Percentiles rank a stretch among this genome's conserved stretches.
These are phyloP conservation scores for Cottus gobio DNA, from an alignment of 2,113 vertebrate genomes.

Conservation along the genomic window DNA sequence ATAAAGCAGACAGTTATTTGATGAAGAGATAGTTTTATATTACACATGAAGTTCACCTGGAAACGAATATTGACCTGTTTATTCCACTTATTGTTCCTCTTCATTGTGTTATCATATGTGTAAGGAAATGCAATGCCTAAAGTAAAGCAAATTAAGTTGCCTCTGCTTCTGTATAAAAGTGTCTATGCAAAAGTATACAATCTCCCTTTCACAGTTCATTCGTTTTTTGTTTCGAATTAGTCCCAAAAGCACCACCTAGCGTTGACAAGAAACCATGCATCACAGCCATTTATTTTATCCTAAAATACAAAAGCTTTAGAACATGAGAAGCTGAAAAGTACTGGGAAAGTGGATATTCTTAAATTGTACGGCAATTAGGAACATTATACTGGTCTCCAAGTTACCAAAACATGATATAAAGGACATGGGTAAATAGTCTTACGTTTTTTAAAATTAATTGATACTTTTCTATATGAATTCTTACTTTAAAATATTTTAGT, in stretches of 20 bases:
- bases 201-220: no score
- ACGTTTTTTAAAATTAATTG: not conserved
- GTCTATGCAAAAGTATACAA: not conserved
- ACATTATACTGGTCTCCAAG: not conserved
- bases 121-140: not conserved
- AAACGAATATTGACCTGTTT: not conserved
- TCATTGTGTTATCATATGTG: no score
- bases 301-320: not conserved
- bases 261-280: not conserved
- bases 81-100: not conserved
- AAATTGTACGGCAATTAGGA: not conserved
- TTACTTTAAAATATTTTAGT: not conserved
- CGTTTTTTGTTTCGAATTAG: not conserved
- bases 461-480: not conserved
- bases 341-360: not conserved
- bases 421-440: not conserved
- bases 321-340: not conserved
- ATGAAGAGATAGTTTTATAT: not conserved
- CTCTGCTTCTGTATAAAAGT: not conserved
- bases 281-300: not conserved
- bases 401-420: not conserved
- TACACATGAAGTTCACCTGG: not conserved
- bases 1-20: not conserved
- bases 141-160: not conserved
- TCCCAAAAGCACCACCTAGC: slow-evolving; percentile 48